phyloP scores from a whole-genome alignment of 2,888 invertebrate species.

The Watsonalla cultraria region DNA sequence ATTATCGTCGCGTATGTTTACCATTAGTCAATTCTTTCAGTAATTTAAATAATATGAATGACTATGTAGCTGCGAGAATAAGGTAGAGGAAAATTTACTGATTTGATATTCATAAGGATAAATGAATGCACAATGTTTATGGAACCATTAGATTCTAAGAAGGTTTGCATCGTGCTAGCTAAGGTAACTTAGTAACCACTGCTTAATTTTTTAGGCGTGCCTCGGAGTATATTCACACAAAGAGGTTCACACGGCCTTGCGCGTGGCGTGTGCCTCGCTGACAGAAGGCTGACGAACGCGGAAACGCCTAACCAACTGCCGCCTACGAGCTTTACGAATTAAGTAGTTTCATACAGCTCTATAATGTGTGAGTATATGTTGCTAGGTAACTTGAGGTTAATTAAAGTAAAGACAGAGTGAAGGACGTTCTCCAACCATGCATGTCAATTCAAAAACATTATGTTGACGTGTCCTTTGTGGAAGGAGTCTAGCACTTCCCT shows the following conservation, averaged over 20 bases:
- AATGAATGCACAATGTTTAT: not conserved
- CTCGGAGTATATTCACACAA: constrained; percentile 59
- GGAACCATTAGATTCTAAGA: not conserved
- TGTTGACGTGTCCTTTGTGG: too few relatives aligned
- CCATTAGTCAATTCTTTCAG: not conserved
- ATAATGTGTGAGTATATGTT: not conserved
- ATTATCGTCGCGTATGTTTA: not conserved
- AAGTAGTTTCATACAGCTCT: constrained; percentile 23
- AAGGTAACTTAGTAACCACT: constrained; percentile 26
- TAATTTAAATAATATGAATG: not conserved
- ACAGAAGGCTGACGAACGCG: constrained; percentile 59
- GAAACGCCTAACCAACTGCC: constrained; percentile 60
- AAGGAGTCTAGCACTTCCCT: too few relatives aligned
- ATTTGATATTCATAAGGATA: not conserved
- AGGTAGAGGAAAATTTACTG: not conserved
- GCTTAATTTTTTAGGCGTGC: constrained; percentile 24
- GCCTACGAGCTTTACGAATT: constrained; percentile 64
- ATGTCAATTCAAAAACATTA: not conserved
- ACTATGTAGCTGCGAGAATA: not conserved
- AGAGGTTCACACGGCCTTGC: constrained; percentile 73
- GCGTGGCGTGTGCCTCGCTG: constrained; percentile 48
- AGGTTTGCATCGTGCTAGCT: constrained; percentile 12
- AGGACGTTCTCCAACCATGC: not conserved
- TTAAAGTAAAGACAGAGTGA: constrained; percentile 12
- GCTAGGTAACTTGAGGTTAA: not conserved